Evolutionary conservation across 2,797 vertebrate genomes (phyloP), one percentile per base, ranked within the genome.

Genomic region (Anguilla marmorata): DNA sequence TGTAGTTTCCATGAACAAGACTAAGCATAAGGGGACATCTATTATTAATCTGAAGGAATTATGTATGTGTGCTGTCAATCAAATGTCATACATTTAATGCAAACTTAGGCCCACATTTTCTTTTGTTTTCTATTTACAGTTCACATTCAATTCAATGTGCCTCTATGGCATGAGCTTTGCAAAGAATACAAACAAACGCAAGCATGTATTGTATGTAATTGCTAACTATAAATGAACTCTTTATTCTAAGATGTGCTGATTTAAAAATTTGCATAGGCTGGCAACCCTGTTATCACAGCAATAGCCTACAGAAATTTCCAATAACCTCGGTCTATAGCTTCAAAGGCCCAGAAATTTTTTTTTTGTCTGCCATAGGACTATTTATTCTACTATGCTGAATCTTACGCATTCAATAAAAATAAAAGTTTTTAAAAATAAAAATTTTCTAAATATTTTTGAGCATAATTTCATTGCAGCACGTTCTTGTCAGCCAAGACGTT

Each of bases 21-120:
- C 56, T 41, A 48, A 5, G 41, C 11, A 66, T 24, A 45, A 27
- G 37, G 74, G 11, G 66, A n/a, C 6, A 66, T 87, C 56, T 48
- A 84, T 69, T 66, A 84, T 87, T 84, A 9, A 87, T 82, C 86
- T 87, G 79, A 69, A 52, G 45, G 79, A 87, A 82, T 80, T 87
- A 63, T 69, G 33, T 82, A 60, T 87, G 45, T 58, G 79, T 27
- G n/a, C 9, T 50, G 8, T 84, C 30, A 66, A 87, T 63, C 41
- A 45, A 48, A 66, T 21, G 8, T 3, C 80, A 83, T 45, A 69
- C 45, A 84, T 82, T 27, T 56, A 66, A n/a, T 48, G 19, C 8
- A 82, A 41, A 19, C 33, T 16, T 50, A n/a, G 9, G 45, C 6
- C 11, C 79, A 50, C 41, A 5, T 50, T 24, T n/a, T 19, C 21